Conservation (phyloP, 2,113 vertebrate species). For the Sakesphorus luctuosus region DNA sequence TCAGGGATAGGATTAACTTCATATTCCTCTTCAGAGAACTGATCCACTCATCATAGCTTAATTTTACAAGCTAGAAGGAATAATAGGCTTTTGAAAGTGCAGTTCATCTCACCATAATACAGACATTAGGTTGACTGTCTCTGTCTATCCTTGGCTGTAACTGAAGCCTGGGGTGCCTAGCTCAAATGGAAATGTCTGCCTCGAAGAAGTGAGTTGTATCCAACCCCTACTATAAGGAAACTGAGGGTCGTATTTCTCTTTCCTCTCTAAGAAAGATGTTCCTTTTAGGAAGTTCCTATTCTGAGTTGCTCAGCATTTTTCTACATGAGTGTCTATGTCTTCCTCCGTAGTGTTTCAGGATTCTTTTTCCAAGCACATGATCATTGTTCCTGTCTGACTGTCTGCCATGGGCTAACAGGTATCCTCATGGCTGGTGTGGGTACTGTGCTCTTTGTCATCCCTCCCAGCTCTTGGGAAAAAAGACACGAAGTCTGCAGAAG, state of each 20-base stretch:
- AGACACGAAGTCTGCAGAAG: not conserved
- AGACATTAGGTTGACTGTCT: slow-evolving; percentile 6
- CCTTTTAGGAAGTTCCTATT: not conserved
- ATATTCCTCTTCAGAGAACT: not conserved
- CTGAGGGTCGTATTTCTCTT: not conserved
- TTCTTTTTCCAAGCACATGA: not conserved
- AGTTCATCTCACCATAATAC: slow-evolving; percentile 18
- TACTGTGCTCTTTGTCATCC: not conserved
- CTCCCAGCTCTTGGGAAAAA: not conserved
- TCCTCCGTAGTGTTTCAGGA: not conserved
- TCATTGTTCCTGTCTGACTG: not conserved
- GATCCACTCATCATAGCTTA: not conserved
- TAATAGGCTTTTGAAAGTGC: slow-evolving; percentile 11
- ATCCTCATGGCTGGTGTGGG: not conserved
- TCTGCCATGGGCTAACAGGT: not conserved
- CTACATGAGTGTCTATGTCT: not conserved
- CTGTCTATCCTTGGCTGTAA: slow-evolving; percentile 7
- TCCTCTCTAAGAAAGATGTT: not conserved
- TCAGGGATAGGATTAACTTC: not conserved
- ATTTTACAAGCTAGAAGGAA: slow-evolving; percentile 26
- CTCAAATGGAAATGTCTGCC: slow-evolving; percentile 4
- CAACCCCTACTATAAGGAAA: not conserved
- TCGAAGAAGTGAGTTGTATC: not conserved
- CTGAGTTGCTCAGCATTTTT: not conserved
- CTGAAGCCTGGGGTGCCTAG: slow-evolving; percentile 8